Percentiles rank a stretch among this genome's conserved stretches.
Evolutionary conservation across 2,113 vertebrate genomes (phyloP).

Genomic region (Cyphomyrus discorhynchus): DNA sequence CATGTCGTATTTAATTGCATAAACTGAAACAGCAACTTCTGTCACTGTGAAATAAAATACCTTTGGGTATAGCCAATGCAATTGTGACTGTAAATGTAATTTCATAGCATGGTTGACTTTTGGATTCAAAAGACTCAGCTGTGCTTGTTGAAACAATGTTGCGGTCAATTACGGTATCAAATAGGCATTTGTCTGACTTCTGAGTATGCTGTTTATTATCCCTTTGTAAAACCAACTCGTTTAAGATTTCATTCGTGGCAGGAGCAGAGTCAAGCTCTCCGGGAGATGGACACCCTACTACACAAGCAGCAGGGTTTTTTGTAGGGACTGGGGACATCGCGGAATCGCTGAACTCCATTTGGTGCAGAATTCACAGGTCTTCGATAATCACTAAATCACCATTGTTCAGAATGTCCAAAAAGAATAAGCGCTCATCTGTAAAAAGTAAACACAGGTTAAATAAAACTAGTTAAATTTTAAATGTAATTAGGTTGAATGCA

Average conservation of each 20-base stretch:
- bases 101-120: slow-evolving; percentile 10
- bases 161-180: background rate
- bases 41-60: slow-evolving; percentile 28
- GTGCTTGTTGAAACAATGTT: slow-evolving; percentile 9
- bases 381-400: background rate
- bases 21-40: background rate
- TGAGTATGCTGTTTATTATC: background rate
- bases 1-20: background rate
- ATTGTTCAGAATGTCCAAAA: background rate
- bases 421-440: background rate
- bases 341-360: slow-evolving; percentile 17
- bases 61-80: slow-evolving; percentile 59
- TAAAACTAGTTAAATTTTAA: background rate
- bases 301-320: background rate
- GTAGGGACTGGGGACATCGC: slow-evolving; percentile 3
- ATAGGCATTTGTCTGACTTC: slow-evolving; percentile 7
- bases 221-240: background rate
- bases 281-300: background rate
- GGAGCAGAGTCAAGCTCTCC: background rate
- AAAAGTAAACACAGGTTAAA: background rate
- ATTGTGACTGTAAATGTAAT: slow-evolving; percentile 62
- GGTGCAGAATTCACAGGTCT: background rate
- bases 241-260: background rate
- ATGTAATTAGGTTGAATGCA: background rate
- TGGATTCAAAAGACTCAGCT: slow-evolving; percentile 25